A percentile compares a stretch with the other conserved stretches of the same genome.
Evolutionary conservation across 2,797 vertebrate species (phyloP).

Genomic region (Silurus lanzhouensis): DNA sequence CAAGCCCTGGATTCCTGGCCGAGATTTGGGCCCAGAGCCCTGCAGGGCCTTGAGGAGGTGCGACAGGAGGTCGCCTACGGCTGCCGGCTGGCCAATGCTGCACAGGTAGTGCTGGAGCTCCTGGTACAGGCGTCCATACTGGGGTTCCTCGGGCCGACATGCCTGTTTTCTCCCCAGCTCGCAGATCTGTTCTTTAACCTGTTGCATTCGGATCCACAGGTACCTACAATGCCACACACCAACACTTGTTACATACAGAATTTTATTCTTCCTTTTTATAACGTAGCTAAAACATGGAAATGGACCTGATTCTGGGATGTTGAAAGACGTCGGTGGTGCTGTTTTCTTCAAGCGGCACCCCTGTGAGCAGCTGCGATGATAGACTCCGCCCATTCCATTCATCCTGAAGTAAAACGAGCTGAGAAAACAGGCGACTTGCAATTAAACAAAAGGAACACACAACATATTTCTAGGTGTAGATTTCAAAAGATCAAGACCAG

Average conservation of each 20-base stretch:
- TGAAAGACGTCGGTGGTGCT: conserved; percentile 75
- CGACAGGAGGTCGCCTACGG: conserved; percentile 82
- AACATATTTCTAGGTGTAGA: too few relatives aligned
- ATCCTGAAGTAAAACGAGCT: conserved; percentile 86
- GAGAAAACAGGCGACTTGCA: conserved; percentile 19
- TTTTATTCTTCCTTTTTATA: not conserved
- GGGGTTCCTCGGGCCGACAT: conserved; percentile 79
- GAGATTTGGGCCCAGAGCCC: conserved; percentile 70
- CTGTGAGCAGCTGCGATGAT: conserved; percentile 83
- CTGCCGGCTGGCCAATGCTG: conserved; percentile 81
- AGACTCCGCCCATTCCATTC: conserved; percentile 87
- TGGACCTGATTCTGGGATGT: conserved; percentile 91
- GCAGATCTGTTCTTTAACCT: conserved; percentile 81
- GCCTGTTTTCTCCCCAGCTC: conserved; percentile 90
- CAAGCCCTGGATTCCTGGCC: conserved; percentile 75
- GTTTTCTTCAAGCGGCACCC: conserved; percentile 84
- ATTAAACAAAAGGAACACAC: not conserved
- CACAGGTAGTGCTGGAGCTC: conserved; percentile 88
- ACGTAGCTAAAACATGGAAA: not conserved
- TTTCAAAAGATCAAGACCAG: not conserved
- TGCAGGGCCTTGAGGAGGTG: conserved; percentile 80
- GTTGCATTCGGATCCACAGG: conserved; percentile 85
- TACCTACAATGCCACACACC: conserved; percentile 68
- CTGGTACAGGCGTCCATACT: conserved; percentile 84
- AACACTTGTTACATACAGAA: not conserved